Evolutionary conservation across 37 sponge, comb jelly and placozoan genomes (phyloP), one percentile per base, ranked within the genome.

Genomic region (Axinella damicornis): DNA sequence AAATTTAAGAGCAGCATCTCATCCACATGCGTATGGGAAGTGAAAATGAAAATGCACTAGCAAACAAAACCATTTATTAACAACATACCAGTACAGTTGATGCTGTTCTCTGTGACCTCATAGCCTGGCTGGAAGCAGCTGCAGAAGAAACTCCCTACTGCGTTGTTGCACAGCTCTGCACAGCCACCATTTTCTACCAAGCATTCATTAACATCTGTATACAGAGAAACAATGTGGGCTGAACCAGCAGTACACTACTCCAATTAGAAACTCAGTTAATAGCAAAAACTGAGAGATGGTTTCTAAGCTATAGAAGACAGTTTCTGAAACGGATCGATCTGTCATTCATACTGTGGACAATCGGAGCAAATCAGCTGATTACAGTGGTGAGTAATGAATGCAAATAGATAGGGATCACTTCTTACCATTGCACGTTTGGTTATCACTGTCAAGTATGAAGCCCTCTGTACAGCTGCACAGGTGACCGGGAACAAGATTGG

Each of bases 181-280:
- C 91, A 89, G 12, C 31, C 34, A 27, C 76, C 76, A 69, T 67
- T 78, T 1, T 39, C 72, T 6, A 65, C 21, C 2, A n/a, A 15
- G 77, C 94, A 94, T 54, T 94, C 94, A 79, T 94, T 58, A 59
- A 79, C 57, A 65, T 94, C 94, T 90, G 27, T 25, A 12, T n/a
- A n/a, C n/a, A n/a, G n/a, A n/a, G 0, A 73, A 24, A 22, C 13
- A 66, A 24, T n/a, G n/a, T n/a, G n/a, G n/a, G 24, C 25, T n/a
- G 9, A 46, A 46, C 46, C 4, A 46, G 46, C 46, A 46, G 46
- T n/a, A 46, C 46, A 46, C 9, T 46, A 46, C 46, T 46, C 6
- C 46, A 9, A 46, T 9, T 46, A 9, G 46, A 46, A 46, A 46
- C 46, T 12, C 4, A 12, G 46, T 9, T 46, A 46, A 46, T 9